Base-by-base conservation (phyloP, 2,113 vertebrate genomes). In the Athene noctua region DNA sequence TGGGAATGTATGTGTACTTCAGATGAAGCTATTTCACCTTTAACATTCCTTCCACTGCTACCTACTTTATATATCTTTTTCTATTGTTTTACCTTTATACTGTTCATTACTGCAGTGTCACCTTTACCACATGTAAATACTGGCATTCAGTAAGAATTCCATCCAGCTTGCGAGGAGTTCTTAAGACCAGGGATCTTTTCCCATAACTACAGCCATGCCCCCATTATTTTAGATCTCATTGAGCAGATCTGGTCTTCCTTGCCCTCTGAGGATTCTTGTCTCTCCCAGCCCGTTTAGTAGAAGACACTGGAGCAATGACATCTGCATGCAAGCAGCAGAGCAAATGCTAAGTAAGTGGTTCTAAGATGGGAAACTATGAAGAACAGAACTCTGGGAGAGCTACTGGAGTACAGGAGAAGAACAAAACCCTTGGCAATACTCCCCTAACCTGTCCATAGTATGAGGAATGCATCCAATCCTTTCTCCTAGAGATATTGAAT, bases 21-120 rank as follows among this genome's bases (percentile, higher is more conserved):
- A 93, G 82, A 73, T 65, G 27, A 80, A 92, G 46, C 72, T 94
- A 44, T 67, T 92, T 90, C 74, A 77, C 82, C 94, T 83, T 65
- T 36, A 85, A 54, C 67, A 34, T 93, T 86, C 54, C n/a, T 95
- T 58, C 49, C 55, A 27, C 54, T 90, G 63, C 70, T 85, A 5
- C 70, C 36, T 61, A 42, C 58, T 87, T 86, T 57, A 58, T 49
- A n/a, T 46, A 83, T 62, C 42, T 80, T 47, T 55, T 77, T 77
- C 51, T 87, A 1, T 91, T 92, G 61, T 84, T 94, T 80, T 84
- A 30, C 49, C 30, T 87, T 89, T 58, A 40, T 68, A 27, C 29
- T 72, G 26, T 49, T 65, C 23, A 7, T 87, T 62, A 23, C 46
- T 74, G 36, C 58, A 34, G 9, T 61, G 34, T 74, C 16, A 13